Percentiles rank a stretch among this genome's conserved stretches.
phyloP scores from a whole-genome alignment of 2,797 vertebrate genomes.

The Lithobates sylvaticus region DNA sequence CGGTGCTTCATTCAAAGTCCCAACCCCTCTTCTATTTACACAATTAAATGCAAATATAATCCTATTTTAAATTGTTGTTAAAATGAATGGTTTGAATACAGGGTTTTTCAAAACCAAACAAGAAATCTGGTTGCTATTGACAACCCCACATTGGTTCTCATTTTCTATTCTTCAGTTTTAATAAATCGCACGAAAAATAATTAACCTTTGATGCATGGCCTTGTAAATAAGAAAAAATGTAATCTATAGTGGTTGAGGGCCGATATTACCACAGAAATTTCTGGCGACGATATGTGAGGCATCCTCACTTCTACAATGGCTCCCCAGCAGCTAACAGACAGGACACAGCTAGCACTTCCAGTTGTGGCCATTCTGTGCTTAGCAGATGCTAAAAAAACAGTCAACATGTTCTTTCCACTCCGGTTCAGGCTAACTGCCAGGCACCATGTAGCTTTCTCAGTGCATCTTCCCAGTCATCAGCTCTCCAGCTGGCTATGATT shows the following conservation, averaged over 20 bases:
- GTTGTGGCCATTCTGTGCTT: constrained; percentile 25
- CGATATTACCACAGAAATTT: constrained; percentile 3
- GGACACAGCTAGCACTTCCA: not conserved
- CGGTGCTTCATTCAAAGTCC: no score
- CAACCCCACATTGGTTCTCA: no score
- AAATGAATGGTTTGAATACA: no score
- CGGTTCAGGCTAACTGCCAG: constrained; percentile 18
- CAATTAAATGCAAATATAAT: no score
- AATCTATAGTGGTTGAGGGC: not conserved
- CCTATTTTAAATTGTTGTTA: no score
- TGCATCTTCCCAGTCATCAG: constrained; percentile 22
- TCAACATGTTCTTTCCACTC: constrained; percentile 14
- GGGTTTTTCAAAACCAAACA: no score
- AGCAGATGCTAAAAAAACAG: constrained; percentile 32
- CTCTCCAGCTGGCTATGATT: constrained; percentile 41
- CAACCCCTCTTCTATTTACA: no score
- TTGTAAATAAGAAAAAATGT: not conserved
- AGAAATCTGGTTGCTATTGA: no score
- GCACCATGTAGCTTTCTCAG: constrained; percentile 21
- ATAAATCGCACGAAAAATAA: not conserved
- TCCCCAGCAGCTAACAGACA: not conserved
- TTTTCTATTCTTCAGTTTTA: no score
- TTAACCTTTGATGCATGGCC: not conserved
- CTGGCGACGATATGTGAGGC: not conserved
- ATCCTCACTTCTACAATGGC: not conserved